Evolutionary conservation across 2,888 invertebrate genomes (phyloP).

Genomic region (Hyles lineata): DNA sequence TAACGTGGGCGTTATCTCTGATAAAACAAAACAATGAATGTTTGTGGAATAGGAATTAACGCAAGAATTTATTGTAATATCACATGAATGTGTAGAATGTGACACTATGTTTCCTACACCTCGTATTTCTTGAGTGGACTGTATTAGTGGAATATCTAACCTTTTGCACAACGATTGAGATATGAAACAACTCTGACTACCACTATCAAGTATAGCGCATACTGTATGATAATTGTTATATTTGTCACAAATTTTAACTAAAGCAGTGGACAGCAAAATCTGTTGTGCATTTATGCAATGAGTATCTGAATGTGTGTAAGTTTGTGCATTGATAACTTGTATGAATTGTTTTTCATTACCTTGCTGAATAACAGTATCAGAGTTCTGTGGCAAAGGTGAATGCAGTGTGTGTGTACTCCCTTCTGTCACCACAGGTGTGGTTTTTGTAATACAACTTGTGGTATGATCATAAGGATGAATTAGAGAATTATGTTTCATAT

Average conservation of each 20-base stretch:
- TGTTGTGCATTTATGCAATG: neutral
- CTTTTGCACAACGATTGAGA: slow-evolving; percentile 29
- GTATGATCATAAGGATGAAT: too few relatives aligned
- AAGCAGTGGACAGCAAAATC: slow-evolving; percentile 6
- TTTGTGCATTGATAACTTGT: too few relatives aligned
- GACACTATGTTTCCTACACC: slow-evolving; percentile 31
- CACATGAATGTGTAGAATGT: slow-evolving; percentile 12
- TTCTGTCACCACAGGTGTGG: too few relatives aligned
- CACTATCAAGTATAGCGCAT: slow-evolving; percentile 33
- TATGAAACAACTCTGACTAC: slow-evolving; percentile 31
- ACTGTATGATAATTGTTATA: slow-evolving; percentile 30
- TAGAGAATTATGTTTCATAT: too few relatives aligned
- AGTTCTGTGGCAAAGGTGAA: too few relatives aligned
- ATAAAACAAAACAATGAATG: slow-evolving; percentile 11
- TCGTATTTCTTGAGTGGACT: slow-evolving; percentile 30
- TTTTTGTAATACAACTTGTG: too few relatives aligned
- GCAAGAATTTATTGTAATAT: neutral
- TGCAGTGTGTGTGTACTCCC: too few relatives aligned
- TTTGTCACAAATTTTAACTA: neutral
- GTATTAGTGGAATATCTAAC: slow-evolving; percentile 29
- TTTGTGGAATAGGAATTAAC: neutral
- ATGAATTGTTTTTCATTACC: too few relatives aligned
- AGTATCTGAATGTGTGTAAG: neutral
- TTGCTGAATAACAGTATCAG: too few relatives aligned
- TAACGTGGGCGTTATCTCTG: neutral